Evolutionary conservation across 2,797 vertebrate genomes (phyloP), one percentile per base, ranked within the genome.

Genomic region (Peromyscus aztecus): DNA sequence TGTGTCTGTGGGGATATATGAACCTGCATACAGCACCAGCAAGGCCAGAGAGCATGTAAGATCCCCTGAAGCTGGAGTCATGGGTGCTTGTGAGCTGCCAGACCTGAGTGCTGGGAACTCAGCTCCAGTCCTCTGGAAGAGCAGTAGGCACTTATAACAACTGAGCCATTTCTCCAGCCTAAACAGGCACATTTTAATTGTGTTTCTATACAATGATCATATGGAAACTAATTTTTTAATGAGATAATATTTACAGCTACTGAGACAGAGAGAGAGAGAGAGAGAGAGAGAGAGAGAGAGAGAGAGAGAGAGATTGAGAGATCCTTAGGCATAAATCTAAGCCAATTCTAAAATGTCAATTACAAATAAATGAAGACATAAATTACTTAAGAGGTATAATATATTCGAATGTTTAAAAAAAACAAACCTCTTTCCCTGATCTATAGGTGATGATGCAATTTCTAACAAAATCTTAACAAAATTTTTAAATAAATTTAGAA

Each of bases 361-460:
- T 37, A 78, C 92, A 82, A 94, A 88, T 52, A 71, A 75, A 31
- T 71, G 46, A 65, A 89, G 65, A 37, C 59, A 73, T 84, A 92
- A 80, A 69, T 76, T 83, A 78, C 67, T 77, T 59, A 76, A 77
- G 12, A 81, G 83, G 43, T 24, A 61, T 67, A 65, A 43, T 24
- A 61, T 67, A 65, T 52, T 73, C 46, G 59, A 83, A n/a, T 11
- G 43, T 27, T 52, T 46, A 46, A 46, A 52, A 67, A 84, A 65
- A 73, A 46, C 43, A 40, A 73, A 40, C 9, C 4, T 2, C 23
- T 49, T 57, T 55, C 17, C 2, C 2, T 43, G 55, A 77, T 92
- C 49, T 55, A 61, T 17, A 80, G 49, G 65, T 16, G 78, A 92
- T 12, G 78, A 92, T 49, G 13, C 3, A 77, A 43, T 89, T 57